These are phyloP conservation scores for Chlorocebus sabaeus DNA, from an alignment of 2,113 vertebrate genomes.

Conservation along the genomic window DNA sequence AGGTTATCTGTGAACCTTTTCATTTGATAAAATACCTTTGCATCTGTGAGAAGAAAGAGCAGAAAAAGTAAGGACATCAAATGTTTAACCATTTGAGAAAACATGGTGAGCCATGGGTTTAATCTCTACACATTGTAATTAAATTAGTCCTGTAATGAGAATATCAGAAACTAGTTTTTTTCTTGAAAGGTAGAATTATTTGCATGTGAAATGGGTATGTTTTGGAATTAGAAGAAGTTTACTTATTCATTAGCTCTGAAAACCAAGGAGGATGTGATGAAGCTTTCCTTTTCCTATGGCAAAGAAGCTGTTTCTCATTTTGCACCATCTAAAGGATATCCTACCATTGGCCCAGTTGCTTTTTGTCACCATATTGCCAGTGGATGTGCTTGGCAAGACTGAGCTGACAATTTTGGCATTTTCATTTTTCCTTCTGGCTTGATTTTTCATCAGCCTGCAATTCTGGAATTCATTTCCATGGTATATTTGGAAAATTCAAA, in stretches of 20 bases:
- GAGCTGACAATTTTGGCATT: conserved; percentile 63
- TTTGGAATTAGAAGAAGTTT: not conserved
- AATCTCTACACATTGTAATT: not conserved
- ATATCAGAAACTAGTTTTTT: conserved; percentile 6
- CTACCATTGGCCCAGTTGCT: not conserved
- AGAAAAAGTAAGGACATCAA: not conserved
- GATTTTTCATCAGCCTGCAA: conserved; percentile 59
- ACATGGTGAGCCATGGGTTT: not conserved
- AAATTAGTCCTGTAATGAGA: conserved; percentile 25
- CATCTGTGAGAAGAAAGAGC: not conserved
- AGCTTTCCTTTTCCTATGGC: not conserved
- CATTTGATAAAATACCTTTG: not conserved
- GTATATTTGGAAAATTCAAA: conserved; percentile 64
- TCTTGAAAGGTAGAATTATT: not conserved
- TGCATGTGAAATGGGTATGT: not conserved
- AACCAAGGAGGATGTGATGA: not conserved
- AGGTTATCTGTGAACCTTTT: not conserved
- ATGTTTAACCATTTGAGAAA: not conserved
- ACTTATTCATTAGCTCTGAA: not conserved
- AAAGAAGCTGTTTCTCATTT: not conserved
- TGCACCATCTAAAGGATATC: not conserved
- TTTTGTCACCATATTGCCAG: conserved; percentile 38
- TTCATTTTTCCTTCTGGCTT: conserved; percentile 65
- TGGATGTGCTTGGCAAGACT: conserved; percentile 45
- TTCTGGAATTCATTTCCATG: conserved; percentile 58